A percentile compares a stretch with the other conserved stretches of the same genome.
Evolutionary conservation across 2,113 vertebrate species (phyloP).

Genomic region (Paracanthobrama guichenoti): DNA sequence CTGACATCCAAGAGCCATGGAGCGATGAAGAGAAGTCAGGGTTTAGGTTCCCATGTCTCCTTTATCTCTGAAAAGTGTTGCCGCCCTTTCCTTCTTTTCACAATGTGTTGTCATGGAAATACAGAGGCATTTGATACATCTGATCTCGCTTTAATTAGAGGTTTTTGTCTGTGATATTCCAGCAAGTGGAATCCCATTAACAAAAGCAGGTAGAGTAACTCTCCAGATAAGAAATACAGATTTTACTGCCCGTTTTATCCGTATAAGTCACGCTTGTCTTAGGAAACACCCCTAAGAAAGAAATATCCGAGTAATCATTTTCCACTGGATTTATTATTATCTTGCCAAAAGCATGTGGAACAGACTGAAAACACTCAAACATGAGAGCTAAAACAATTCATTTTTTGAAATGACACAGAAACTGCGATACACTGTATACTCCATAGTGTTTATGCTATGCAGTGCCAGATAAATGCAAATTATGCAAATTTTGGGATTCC

Average conservation of each 20-base stretch:
- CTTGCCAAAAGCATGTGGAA: neutral
- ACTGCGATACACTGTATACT: neutral
- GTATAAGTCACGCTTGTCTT: neutral
- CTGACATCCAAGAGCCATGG: neutral
- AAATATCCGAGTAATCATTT: neutral
- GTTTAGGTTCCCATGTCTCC: neutral
- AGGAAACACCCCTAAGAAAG: neutral
- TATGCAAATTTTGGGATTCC: neutral
- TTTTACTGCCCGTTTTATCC: neutral
- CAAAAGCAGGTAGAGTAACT: neutral
- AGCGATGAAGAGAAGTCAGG: neutral
- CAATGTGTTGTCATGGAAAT: slow-evolving; percentile 10
- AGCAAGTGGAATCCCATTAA: neutral
- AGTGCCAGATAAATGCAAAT: neutral
- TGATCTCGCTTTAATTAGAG: neutral
- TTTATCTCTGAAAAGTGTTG: neutral
- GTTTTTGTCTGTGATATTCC: neutral
- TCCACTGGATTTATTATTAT: neutral
- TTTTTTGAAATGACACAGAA: neutral
- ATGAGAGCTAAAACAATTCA: neutral
- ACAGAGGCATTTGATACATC: neutral
- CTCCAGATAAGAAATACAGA: neutral
- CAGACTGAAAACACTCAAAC: neutral
- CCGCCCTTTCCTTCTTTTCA: neutral
- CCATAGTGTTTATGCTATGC: neutral